phyloP scores from a whole-genome alignment of 2,888 invertebrate species.

The Pheosia tremula region DNA sequence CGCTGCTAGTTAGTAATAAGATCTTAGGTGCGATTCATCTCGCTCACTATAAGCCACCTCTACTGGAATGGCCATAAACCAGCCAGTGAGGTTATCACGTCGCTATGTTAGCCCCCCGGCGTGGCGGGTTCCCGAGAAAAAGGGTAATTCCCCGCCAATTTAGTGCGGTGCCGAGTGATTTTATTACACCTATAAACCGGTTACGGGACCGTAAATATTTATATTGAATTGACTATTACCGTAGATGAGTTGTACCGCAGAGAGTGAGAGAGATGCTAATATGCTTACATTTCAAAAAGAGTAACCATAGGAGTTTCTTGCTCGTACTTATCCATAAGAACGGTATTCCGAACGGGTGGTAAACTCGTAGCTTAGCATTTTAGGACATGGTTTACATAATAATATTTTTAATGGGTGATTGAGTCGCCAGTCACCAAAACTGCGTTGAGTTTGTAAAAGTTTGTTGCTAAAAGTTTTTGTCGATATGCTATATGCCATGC shows the following conservation, averaged over 20 bases:
- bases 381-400: too few species aligned
- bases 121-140: conserved; percentile 21
- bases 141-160: conserved; percentile 50
- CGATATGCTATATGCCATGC: too few species aligned
- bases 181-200: conserved; percentile 59
- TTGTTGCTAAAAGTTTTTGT: too few species aligned
- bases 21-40: neutral
- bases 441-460: too few species aligned
- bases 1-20: neutral
- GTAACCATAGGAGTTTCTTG: too few species aligned
- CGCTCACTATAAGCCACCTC: conserved; percentile 1
- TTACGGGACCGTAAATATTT: conserved; percentile 57
- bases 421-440: too few species aligned
- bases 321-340: too few species aligned
- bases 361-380: too few species aligned
- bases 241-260: conserved; percentile 21
- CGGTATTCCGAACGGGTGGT: too few species aligned
- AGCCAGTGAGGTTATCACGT: conserved; percentile 16
- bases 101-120: conserved; percentile 10
- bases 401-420: too few species aligned
- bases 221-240: conserved; percentile 52
- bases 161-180: conserved; percentile 51
- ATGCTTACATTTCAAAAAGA: too few species aligned
- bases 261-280: neutral
- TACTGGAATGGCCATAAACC: conserved; percentile 15